These are phyloP conservation scores for Acutogordius australiensis DNA, from an alignment of 2,888 invertebrate genomes.

Conservation along the genomic window DNA sequence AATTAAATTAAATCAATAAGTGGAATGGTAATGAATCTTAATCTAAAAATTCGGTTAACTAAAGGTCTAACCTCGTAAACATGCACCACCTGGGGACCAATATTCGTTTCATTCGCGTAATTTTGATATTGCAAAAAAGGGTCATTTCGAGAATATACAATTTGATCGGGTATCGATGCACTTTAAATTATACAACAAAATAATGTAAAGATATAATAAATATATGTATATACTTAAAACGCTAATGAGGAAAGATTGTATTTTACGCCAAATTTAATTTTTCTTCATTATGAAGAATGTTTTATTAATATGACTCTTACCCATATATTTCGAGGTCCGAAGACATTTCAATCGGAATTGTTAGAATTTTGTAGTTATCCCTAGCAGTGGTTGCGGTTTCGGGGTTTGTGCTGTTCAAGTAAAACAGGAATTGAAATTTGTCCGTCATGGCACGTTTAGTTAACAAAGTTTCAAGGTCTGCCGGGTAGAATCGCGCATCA, in stretches of 20 bases:
- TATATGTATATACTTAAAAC: no score
- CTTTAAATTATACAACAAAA: no score
- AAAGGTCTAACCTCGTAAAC: slow-evolving; percentile 40
- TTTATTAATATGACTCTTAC: no score
- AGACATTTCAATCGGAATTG: slow-evolving; percentile 41
- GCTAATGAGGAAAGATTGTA: no score
- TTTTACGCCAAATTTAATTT: no score
- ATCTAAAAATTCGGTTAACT: no score
- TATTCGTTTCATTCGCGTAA: slow-evolving; percentile 34
- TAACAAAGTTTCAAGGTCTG: background rate
- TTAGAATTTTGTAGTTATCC: slow-evolving; percentile 38
- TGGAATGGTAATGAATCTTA: no score
- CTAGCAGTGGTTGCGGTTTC: slow-evolving; percentile 32
- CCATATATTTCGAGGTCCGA: background rate
- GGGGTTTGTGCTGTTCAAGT: slow-evolving; percentile 37
- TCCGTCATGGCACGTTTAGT: background rate
- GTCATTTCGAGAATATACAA: background rate
- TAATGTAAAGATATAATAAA: no score
- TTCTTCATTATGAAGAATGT: no score
- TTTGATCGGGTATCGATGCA: slow-evolving; percentile 9
- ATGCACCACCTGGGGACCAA: slow-evolving; percentile 62
- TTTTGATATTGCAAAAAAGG: background rate
- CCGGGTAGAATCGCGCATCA: background rate
- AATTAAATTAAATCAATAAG: no score
- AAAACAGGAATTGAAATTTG: slow-evolving; percentile 8